Percentiles rank a stretch among this genome's conserved stretches.
phyloP scores from a whole-genome alignment of 2,888 invertebrate genomes.

The Oeneis ivallda region DNA sequence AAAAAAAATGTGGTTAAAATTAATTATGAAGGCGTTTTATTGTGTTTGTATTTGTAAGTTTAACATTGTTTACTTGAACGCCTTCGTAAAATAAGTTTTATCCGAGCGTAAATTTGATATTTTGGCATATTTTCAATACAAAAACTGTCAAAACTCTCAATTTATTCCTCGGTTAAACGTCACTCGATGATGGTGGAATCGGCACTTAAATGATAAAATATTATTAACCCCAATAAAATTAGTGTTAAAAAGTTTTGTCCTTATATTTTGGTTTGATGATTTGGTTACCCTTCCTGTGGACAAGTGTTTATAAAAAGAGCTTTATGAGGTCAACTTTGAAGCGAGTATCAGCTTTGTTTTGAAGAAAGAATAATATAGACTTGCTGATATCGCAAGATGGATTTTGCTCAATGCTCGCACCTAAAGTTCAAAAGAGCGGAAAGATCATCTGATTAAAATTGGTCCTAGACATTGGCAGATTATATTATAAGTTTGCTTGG shows the following conservation, averaged over 20 bases:
- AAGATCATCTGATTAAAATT: not conserved
- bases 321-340: slow-evolving; percentile 19
- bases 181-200: no score
- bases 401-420: not conserved
- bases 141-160: no score
- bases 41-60: no score
- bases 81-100: no score
- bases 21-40: no score
- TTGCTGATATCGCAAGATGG: not conserved
- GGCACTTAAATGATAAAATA: not conserved
- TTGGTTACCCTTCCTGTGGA: not conserved
- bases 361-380: slow-evolving; percentile 1
- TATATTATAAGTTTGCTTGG: no score
- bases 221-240: not conserved
- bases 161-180: no score
- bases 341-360: slow-evolving; percentile 8
- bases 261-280: not conserved
- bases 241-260: not conserved
- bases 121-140: no score
- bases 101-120: no score
- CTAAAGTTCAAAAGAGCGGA: not conserved
- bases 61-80: no score
- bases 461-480: not conserved
- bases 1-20: no score
- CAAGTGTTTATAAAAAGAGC: slow-evolving; percentile 21